phyloP scores from a whole-genome alignment of 2,113 vertebrate species.

The Jaculus jaculus region DNA sequence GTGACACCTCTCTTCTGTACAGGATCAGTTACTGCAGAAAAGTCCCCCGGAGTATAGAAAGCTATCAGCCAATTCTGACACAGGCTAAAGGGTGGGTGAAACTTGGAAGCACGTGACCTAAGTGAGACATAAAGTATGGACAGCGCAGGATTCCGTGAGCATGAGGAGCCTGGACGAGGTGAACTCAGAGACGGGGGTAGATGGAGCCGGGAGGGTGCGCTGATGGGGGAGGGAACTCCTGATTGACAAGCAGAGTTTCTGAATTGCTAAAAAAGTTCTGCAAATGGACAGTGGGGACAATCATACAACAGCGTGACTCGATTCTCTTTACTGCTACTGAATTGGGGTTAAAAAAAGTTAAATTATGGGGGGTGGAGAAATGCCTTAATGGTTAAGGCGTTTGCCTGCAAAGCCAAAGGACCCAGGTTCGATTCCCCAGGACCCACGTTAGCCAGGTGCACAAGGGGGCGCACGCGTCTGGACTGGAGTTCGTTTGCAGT shows the following conservation, averaged over 20 bases:
- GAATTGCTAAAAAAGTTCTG: not conserved
- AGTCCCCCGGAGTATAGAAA: not conserved
- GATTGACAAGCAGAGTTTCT: not conserved
- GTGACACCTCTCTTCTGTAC: not conserved
- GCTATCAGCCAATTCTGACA: not conserved
- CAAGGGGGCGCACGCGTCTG: no score
- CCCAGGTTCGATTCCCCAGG: no score
- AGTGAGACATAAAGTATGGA: not conserved
- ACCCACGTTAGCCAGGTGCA: no score
- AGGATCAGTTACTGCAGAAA: not conserved
- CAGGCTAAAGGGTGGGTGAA: not conserved
- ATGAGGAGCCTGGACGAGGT: not conserved
- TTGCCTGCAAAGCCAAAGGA: no score
- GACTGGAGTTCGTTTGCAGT: no score
- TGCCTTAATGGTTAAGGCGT: no score
- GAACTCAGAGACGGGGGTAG: not conserved
- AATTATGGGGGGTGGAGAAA: no score
- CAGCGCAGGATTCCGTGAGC: no score
- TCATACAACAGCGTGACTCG: not conserved
- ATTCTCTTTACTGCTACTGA: not conserved
- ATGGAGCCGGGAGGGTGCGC: not conserved
- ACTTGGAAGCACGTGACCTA: not conserved
- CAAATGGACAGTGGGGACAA: not conserved
- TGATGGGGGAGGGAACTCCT: rapidly evolving
- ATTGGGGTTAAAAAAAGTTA: not conserved